Conservation (phyloP, 2,797 vertebrate species). For the Eupleurogrammus muticus region DNA sequence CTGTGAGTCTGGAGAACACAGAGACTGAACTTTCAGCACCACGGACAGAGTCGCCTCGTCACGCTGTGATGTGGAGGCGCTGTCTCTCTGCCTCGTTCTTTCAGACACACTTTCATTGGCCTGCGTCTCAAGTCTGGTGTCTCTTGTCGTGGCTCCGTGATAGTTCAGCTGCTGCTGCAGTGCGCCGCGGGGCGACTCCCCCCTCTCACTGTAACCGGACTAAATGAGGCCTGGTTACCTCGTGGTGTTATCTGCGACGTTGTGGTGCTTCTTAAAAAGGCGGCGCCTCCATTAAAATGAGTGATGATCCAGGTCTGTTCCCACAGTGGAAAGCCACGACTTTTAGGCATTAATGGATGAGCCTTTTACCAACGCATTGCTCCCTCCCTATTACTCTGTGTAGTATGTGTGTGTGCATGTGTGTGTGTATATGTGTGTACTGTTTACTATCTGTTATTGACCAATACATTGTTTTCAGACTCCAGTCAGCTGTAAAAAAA, state of each 20-base stretch:
- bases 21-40: slow-evolving; percentile 71
- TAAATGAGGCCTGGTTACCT: slow-evolving; percentile 64
- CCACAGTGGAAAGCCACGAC: slow-evolving; percentile 55
- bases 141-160: slow-evolving; percentile 3
- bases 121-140: slow-evolving; percentile 15
- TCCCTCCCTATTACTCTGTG: slow-evolving; percentile 46
- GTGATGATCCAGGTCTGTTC: slow-evolving; percentile 66
- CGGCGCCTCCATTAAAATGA: slow-evolving; percentile 75
- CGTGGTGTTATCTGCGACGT: slow-evolving; percentile 58
- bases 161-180: slow-evolving; percentile 29
- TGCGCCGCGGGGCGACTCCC: slow-evolving; percentile 17
- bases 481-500: not conserved
- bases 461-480: slow-evolving; percentile 24
- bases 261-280: slow-evolving; percentile 62
- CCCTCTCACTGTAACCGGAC: slow-evolving; percentile 45
- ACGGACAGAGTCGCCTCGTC: slow-evolving; percentile 47
- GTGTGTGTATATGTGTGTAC: slow-evolving; percentile 19
- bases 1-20: slow-evolving; percentile 37
- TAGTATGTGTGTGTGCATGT: slow-evolving; percentile 14
- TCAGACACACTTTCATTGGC: not conserved
- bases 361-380: slow-evolving; percentile 60
- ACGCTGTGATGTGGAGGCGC: not conserved
- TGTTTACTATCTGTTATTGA: slow-evolving; percentile 26
- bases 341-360: slow-evolving; percentile 73
- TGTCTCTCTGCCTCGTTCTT: slow-evolving; percentile 11